Evolutionary conservation across 1,140 invertebrate genomes (phyloP), one percentile per base, ranked within the genome.

Genomic region (Meloidogyne floridensis): DNA sequence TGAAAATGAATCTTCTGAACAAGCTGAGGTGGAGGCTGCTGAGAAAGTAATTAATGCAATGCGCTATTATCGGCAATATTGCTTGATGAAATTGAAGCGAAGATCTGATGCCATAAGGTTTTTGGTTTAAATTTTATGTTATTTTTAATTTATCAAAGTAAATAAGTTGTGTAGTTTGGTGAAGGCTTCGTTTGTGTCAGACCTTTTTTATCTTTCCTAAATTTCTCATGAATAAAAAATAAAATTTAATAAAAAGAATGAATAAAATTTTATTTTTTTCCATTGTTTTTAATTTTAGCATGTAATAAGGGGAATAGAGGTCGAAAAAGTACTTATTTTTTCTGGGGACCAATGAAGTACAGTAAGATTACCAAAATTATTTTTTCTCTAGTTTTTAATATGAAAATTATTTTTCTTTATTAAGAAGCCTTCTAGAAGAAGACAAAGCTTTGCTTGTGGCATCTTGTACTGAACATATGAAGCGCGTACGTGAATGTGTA

Each of bases 21-120:
- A 72, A 10, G 20, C 15, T 3, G 81, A 82, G 54, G 9, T 82
- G 6, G 18, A 82, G 6, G 81, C 81, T n/a, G 81, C 81, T 18
- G 81, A 82, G 2, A 80, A 82, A 83, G 81, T 82, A 13, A 82
- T 82, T n/a, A 82, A 82, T 18, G 81, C 81, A 42, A 54, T 82
- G 13, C 72, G 47, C 3, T 82, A 72, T n/a, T 82, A 82, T 53
- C 70, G 75, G 43, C 82, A 82, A 59, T 82, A 72, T 51, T 80
- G 59, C 13, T 11, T 75, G 15, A 42, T 74, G 11, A 82, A 82
- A 76, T 54, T 81, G 32, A 81, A 73, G 32, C 20, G 71, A 10
- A 71, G 79, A 59, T 71, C 78, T 53, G 43, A 82, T 53, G 72
- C 81, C 0, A 79, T 82, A 42, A 54, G 53, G 81, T 82, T 10